These are phyloP conservation scores for Phasia obesa DNA, from an alignment of 2,888 invertebrate genomes.

Conservation along the genomic window DNA sequence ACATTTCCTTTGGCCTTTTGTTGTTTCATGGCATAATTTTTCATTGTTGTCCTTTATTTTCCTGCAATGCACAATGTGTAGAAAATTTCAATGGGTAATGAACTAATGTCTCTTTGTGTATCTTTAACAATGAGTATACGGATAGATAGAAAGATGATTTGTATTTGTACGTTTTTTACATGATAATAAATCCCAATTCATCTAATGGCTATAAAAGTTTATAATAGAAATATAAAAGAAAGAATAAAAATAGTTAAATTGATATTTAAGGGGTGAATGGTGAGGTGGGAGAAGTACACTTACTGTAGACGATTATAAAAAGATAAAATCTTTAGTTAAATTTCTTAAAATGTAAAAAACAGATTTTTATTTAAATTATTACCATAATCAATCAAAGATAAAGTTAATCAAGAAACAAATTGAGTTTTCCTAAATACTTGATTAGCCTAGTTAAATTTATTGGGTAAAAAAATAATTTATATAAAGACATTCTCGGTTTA, in stretches of 20 bases:
- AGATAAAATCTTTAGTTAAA: too few species aligned
- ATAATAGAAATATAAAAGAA: background rate
- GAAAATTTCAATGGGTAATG: conserved; percentile 4
- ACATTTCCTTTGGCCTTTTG: background rate
- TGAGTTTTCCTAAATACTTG: too few species aligned
- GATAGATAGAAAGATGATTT: background rate
- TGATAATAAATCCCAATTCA: background rate
- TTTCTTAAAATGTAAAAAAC: too few species aligned
- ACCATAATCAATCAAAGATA: too few species aligned
- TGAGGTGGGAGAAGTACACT: too few species aligned
- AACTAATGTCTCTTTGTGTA: background rate
- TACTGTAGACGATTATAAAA: too few species aligned
- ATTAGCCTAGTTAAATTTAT: too few species aligned
- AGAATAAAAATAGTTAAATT: too few species aligned
- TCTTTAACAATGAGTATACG: background rate
- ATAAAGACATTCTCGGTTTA: too few species aligned
- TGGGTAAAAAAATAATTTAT: too few species aligned
- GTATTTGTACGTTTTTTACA: background rate
- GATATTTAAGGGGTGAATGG: background rate
- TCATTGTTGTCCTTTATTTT: background rate
- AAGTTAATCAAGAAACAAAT: too few species aligned
- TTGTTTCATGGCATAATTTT: background rate
- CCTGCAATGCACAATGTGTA: conserved; percentile 10
- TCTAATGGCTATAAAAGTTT: background rate
- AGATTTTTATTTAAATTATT: too few species aligned